A percentile compares a stretch with the other conserved stretches of the same genome.
Evolutionary conservation across 2,797 vertebrate species (phyloP).

Genomic region (Potorous gilbertii): DNA sequence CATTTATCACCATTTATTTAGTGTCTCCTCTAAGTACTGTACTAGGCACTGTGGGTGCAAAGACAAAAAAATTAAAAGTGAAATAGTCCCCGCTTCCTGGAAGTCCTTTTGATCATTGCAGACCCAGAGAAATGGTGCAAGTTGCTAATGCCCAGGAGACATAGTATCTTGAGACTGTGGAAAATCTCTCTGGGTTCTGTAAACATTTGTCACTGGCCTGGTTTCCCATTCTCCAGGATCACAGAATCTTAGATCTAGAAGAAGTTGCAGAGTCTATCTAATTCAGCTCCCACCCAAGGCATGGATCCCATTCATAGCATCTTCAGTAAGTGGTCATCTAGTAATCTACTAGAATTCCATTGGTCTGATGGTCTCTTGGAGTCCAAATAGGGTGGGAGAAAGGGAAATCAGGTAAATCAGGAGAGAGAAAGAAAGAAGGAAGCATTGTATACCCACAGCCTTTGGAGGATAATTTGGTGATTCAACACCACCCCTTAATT

Average conservation of each 20-base stretch:
- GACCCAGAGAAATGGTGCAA: background rate
- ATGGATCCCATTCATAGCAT: background rate
- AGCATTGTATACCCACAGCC: background rate
- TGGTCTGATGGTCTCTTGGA: background rate
- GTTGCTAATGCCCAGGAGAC: background rate
- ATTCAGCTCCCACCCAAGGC: background rate
- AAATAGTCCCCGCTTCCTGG: background rate
- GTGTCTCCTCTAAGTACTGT: background rate
- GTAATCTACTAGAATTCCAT: background rate
- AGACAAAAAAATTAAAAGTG: background rate
- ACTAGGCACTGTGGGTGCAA: background rate
- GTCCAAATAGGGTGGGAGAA: background rate
- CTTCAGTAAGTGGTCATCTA: background rate
- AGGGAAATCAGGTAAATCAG: background rate
- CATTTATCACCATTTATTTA: background rate
- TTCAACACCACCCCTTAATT: background rate
- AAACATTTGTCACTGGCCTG: background rate
- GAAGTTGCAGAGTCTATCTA: background rate
- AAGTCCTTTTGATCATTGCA: background rate
- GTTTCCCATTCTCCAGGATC: background rate
- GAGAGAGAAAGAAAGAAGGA: background rate
- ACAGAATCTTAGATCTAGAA: background rate
- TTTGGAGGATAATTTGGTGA: background rate
- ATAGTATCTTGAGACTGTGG: background rate
- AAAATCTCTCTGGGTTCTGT: background rate